Evolutionary conservation across 2,888 invertebrate species (phyloP).

Genomic region (Drosophila meridiana): DNA sequence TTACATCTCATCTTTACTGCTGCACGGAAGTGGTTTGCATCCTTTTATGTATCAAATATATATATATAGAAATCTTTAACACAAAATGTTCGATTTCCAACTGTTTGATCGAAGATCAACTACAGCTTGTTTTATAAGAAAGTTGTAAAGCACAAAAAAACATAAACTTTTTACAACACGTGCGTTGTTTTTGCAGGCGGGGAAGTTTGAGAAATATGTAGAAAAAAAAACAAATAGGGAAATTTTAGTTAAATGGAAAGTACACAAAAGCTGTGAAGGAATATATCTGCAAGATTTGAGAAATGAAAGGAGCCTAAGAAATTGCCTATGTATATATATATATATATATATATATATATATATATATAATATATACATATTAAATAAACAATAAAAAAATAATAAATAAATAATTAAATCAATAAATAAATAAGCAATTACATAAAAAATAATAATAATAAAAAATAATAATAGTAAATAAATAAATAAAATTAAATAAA

Average conservation of each 20-base stretch:
- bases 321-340: too few species aligned
- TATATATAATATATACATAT: too few species aligned
- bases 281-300: too few species aligned
- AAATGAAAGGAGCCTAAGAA: too few species aligned
- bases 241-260: background rate
- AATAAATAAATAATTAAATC: too few species aligned
- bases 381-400: too few species aligned
- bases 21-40: slow-evolving; percentile 24
- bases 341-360: too few species aligned
- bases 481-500: background rate
- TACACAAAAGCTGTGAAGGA: too few species aligned
- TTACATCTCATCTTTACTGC: slow-evolving; percentile 22
- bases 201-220: slow-evolving; percentile 20
- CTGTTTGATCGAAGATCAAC: slow-evolving; percentile 30
- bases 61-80: background rate
- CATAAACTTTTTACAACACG: background rate
- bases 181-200: slow-evolving; percentile 1
- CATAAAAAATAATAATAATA: too few species aligned
- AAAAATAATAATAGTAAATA: too few species aligned
- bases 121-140: slow-evolving; percentile 38
- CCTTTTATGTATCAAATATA: slow-evolving; percentile 20
- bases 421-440: too few species aligned
- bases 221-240: background rate
- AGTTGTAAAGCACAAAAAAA: background rate
- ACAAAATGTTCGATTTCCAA: slow-evolving; percentile 34